These are phyloP conservation scores for Idris sp. DNA, from an alignment of 1,140 invertebrate genomes.

Conservation along the genomic window DNA sequence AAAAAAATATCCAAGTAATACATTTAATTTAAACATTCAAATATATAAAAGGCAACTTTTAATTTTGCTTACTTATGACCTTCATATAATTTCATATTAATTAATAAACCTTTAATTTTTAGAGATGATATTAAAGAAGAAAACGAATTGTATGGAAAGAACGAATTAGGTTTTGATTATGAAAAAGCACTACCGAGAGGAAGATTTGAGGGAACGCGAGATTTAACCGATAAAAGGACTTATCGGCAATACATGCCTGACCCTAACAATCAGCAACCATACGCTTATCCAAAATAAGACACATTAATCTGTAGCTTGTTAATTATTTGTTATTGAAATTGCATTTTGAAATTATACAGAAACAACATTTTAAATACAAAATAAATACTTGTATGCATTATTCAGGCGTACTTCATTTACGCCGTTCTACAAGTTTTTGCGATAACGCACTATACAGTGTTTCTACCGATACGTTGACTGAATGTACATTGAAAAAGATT, in stretches of 20 bases:
- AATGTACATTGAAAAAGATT: conserved; percentile 13
- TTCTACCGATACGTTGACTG: not conserved
- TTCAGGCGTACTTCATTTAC: conserved; percentile 1
- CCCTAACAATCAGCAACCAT: conserved; percentile 81
- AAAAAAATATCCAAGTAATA: no score
- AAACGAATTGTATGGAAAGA: conserved; percentile 85
- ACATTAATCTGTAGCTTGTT: conserved; percentile 11
- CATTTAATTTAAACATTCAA: no score
- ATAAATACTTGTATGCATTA: conserved; percentile 36
- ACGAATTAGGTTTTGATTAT: conserved; percentile 85
- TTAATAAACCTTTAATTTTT: no score
- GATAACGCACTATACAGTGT: conserved; percentile 19
- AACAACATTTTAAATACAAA: conserved; percentile 50
- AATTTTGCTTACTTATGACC: no score
- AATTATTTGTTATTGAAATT: conserved; percentile 40
- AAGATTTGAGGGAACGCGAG: conserved; percentile 87
- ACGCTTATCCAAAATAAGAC: conserved; percentile 78
- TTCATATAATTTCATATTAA: no score
- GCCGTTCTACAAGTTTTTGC: no score
- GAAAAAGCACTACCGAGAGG: conserved; percentile 87
- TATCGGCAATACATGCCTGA: conserved; percentile 62
- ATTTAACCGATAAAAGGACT: conserved; percentile 85
- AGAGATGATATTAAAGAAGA: conserved; percentile 85
- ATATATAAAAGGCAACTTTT: no score
- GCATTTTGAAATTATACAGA: conserved; percentile 44